Evolutionary conservation across 1,140 invertebrate species (phyloP).

Genomic region (Drosophila paulistorum): DNA sequence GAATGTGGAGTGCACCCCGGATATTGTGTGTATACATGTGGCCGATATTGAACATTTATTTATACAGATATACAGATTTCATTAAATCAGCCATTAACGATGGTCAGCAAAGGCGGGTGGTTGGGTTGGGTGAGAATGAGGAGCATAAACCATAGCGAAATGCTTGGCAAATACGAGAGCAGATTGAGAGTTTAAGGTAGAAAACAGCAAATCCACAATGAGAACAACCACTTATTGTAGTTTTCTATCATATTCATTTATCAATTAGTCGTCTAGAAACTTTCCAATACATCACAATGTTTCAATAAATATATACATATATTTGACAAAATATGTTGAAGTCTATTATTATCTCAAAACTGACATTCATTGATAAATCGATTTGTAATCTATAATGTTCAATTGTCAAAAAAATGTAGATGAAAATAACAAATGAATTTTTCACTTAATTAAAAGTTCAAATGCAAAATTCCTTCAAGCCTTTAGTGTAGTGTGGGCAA

Average conservation of each 20-base stretch:
- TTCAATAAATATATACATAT: no score
- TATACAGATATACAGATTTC: constrained; percentile 9
- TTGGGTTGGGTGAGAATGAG: no score
- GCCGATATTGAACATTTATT: constrained; percentile 14
- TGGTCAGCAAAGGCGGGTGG: background rate
- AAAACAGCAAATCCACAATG: no score
- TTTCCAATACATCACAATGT: no score
- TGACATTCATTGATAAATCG: no score
- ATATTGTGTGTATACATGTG: constrained; percentile 10
- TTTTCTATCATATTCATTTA: no score
- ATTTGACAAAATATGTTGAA: no score
- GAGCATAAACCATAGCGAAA: background rate
- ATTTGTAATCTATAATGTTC: background rate
- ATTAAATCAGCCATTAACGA: constrained; percentile 8
- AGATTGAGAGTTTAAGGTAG: constrained; percentile 4
- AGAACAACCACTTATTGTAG: no score
- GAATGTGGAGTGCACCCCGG: background rate
- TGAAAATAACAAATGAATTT: constrained; percentile 34
- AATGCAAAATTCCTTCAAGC: constrained; percentile 4
- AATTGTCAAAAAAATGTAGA: background rate
- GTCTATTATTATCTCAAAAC: no score
- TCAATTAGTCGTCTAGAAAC: no score
- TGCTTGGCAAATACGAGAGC: background rate
- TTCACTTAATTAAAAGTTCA: constrained; percentile 60
- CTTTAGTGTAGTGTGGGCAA: constrained; percentile 2